Evolutionary conservation across 2,113 vertebrate genomes (phyloP).

Genomic region (Centropus bengalensis): DNA sequence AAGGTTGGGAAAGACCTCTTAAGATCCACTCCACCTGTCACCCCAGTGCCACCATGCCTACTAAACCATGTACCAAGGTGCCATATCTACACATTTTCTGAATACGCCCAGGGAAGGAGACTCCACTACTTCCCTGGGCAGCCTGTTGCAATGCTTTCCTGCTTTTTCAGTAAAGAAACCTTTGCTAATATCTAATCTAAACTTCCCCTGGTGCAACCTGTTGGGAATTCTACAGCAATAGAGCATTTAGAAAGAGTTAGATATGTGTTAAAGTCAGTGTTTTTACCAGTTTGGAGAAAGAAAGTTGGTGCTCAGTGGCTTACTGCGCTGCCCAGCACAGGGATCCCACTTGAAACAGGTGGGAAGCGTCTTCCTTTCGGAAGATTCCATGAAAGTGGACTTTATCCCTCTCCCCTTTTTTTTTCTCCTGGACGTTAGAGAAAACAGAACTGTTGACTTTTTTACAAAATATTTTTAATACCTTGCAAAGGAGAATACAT

Average conservation of each 20-base stretch:
- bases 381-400: neutral
- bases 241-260: neutral
- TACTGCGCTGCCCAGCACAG: neutral
- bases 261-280: neutral
- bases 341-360: neutral
- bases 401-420: neutral
- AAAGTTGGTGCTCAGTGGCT: neutral
- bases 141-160: no score
- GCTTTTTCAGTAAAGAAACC: no score
- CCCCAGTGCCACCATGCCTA: no score
- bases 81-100: no score
- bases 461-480: accelerated
- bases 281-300: neutral
- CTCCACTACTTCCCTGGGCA: no score
- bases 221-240: neutral
- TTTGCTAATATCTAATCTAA: no score
- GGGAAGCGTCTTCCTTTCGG: neutral
- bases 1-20: no score
- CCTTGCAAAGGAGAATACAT: neutral
- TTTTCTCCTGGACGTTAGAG: neutral
- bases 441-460: neutral
- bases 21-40: no score
- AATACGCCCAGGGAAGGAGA: no score
- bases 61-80: no score
- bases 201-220: neutral